Conservation (phyloP, 1,140 invertebrate species). For the Melipona quadrifasciata region DNA sequence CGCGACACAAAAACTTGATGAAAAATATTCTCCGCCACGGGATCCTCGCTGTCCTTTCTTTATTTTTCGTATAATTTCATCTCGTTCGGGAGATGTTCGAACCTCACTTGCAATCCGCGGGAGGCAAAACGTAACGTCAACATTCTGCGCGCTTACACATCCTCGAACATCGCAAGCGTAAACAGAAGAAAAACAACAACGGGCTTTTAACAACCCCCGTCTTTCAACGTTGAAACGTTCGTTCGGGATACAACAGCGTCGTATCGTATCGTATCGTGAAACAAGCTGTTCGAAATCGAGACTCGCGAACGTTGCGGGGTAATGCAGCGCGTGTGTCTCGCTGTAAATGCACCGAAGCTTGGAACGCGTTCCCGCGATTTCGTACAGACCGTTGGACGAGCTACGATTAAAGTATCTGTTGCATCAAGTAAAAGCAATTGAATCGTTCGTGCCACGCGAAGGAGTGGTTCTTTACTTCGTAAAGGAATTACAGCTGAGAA, state of each 20-base stretch:
- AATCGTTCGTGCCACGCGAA: neutral
- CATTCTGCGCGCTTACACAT: neutral
- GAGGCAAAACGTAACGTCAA: too few relatives aligned
- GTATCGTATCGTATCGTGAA: neutral
- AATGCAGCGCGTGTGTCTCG: too few relatives aligned
- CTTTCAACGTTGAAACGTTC: neutral
- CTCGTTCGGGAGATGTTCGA: neutral
- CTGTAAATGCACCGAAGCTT: conserved; percentile 6
- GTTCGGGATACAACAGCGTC: neutral
- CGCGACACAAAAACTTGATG: neutral
- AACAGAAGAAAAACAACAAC: neutral
- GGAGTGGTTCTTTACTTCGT: neutral
- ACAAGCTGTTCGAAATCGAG: neutral
- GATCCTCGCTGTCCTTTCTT: neutral
- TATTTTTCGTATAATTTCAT: neutral
- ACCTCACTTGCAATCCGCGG: too few relatives aligned
- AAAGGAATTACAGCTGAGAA: too few relatives aligned
- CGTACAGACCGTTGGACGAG: neutral
- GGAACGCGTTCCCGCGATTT: neutral
- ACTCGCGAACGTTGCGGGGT: too few relatives aligned
- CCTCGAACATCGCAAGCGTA: neutral
- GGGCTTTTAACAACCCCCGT: too few relatives aligned
- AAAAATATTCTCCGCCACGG: neutral
- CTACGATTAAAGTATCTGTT: conserved; percentile 6
- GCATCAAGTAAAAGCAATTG: neutral